A percentile compares a stretch with the other conserved stretches of the same genome.
Conservation (phyloP, 2,797 vertebrate species). For the Limnodromus scolopaceus region DNA sequence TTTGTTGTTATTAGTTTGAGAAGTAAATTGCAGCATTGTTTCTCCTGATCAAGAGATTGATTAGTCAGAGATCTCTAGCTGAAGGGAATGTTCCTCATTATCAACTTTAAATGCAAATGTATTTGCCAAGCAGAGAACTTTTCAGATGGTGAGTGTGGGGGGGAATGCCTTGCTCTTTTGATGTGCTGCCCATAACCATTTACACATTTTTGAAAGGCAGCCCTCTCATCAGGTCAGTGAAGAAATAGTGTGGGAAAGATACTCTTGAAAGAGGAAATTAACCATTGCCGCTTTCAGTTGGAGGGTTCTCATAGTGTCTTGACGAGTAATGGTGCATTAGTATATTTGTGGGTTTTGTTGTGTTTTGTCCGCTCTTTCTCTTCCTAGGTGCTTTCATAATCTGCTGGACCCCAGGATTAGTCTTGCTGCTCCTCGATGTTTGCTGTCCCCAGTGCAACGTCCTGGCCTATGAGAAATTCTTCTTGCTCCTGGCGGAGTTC, state of each 20-base stretch:
- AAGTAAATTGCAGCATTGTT: constrained; percentile 69
- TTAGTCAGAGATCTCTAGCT: constrained; percentile 65
- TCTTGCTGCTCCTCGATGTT: constrained; percentile 93
- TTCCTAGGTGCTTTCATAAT: constrained; percentile 93
- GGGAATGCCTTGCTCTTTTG: constrained; percentile 12
- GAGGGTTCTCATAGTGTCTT: neutral
- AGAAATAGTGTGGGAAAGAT: neutral
- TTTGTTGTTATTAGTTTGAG: constrained; percentile 64
- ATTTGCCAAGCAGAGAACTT: constrained; percentile 27
- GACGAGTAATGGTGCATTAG: neutral
- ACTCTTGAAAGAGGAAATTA: neutral
- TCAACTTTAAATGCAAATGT: constrained; percentile 65
- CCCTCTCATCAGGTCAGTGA: neutral
- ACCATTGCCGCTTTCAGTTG: neutral
- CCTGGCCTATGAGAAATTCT: constrained; percentile 96
- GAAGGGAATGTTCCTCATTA: constrained; percentile 64
- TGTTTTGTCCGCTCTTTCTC: neutral
- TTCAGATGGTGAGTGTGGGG: constrained; percentile 12
- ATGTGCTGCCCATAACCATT: constrained; percentile 31
- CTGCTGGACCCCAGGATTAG: constrained; percentile 97
- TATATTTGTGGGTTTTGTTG: neutral
- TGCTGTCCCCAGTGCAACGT: constrained; percentile 92
- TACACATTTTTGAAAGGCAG: neutral
- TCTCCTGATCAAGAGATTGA: constrained; percentile 66
- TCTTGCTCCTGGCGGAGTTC: constrained; percentile 96